Evolutionary conservation across 2,113 vertebrate genomes (phyloP), one percentile per base, ranked within the genome.

Genomic region (Gorsachius goisagi): DNA sequence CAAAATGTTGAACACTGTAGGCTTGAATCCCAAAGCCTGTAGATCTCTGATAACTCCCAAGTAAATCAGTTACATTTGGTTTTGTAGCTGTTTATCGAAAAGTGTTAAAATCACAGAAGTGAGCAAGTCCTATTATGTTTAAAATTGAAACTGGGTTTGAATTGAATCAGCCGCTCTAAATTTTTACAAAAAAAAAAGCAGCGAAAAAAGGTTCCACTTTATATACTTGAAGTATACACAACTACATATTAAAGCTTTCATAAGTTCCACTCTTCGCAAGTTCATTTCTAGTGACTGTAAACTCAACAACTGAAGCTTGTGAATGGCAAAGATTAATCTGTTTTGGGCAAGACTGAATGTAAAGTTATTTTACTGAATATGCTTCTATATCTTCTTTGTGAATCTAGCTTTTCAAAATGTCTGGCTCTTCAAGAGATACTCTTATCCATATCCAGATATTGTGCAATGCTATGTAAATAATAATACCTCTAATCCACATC

Each of bases 121-220:
- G 6, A 93, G 15, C 12, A 62, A 89, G 30, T 24, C 8, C 7
- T 75, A 32, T 5, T 20, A 59, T 7, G 5, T 55, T 87, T 52
- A 68, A 52, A 12, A 52, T 1, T 7, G 5, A 86, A 92, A 71
- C 26, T 68, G 7, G 45, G 2, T 72, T 80, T 71, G 12, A 86
- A 71, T 32, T 35, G 3, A 86, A 74, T 44, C 9, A 80, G 9
- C 2, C 52, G 16, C 20, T 64, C 2, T 13, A 50, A 66, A n/a
- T 2, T 27, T 53, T 27, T 22, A 60, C 2, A 2, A 35, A 59
- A 30, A 23, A 27, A 37, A 49, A 28, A 1, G 3, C 16, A 32
- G 2, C 3, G 6, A 64, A 49, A 53, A 91, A 69, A 28, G 0
- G 1, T 28, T 71, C 44, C 14, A 18, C 5, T 60, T 0, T 35